A percentile compares a stretch with the other conserved stretches of the same genome.
Conservation (phyloP, 2,113 vertebrate species). For the Zapus hudsonius region DNA sequence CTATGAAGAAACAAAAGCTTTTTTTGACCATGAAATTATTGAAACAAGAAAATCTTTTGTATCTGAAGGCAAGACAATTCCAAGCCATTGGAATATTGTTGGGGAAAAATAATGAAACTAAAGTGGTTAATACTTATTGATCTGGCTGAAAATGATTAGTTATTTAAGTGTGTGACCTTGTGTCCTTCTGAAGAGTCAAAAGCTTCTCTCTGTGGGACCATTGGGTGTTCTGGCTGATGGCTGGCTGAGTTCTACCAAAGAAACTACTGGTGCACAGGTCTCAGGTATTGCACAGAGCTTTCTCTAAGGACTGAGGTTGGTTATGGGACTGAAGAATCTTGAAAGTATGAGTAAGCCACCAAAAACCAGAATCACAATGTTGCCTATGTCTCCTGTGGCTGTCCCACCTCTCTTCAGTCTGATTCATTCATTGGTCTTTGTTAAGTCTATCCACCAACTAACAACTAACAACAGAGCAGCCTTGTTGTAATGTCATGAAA, state of each 20-base stretch:
- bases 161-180: neutral
- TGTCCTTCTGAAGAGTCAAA: slow-evolving; percentile 47
- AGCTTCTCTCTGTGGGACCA: neutral
- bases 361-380: neutral
- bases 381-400: neutral
- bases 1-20: slow-evolving; percentile 61
- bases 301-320: slow-evolving; percentile 14
- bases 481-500: neutral
- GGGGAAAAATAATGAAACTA: neutral
- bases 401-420: neutral
- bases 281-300: neutral
- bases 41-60: slow-evolving; percentile 51
- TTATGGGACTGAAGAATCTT: neutral
- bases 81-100: slow-evolving; percentile 40
- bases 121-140: neutral
- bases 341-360: neutral
- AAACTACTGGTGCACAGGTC: neutral
- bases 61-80: slow-evolving; percentile 60
- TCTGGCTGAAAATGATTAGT: slow-evolving; percentile 42
- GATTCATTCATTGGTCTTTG: neutral
- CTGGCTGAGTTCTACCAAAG: neutral
- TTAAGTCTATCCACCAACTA: neutral
- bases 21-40: slow-evolving; percentile 61
- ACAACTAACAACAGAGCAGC: neutral
- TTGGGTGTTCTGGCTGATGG: neutral